These are phyloP conservation scores for Brachyalestes nurse DNA, from an alignment of 2,797 vertebrate genomes.

Conservation along the genomic window DNA sequence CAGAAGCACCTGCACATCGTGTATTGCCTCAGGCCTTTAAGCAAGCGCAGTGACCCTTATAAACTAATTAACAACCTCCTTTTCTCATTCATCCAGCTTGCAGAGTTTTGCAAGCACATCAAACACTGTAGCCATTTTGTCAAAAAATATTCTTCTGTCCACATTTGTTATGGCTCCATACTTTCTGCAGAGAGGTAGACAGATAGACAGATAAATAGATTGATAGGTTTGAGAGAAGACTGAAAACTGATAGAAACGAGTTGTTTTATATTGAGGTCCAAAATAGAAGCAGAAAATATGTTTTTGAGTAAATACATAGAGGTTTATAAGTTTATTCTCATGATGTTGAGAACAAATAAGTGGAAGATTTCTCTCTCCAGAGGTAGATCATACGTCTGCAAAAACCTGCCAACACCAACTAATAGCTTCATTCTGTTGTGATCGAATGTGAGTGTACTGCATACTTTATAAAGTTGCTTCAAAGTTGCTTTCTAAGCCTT, in stretches of 20 bases:
- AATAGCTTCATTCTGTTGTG: neutral
- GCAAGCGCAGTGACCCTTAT: slow-evolving; percentile 60
- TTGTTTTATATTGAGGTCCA: neutral
- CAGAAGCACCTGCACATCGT: slow-evolving; percentile 58
- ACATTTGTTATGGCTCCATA: neutral
- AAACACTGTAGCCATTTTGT: neutral
- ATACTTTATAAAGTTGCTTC: too few relatives aligned
- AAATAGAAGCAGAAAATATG: neutral
- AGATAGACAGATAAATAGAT: too few relatives aligned
- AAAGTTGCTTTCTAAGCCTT: too few relatives aligned
- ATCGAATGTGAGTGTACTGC: neutral
- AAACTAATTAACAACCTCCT: slow-evolving; percentile 65
- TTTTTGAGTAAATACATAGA: neutral
- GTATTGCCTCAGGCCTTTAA: slow-evolving; percentile 52
- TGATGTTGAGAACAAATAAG: too few relatives aligned
- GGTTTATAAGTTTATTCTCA: neutral
- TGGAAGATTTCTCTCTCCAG: too few relatives aligned
- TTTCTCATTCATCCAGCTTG: slow-evolving; percentile 53
- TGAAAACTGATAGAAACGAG: neutral
- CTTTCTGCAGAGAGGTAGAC: neutral
- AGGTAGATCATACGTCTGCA: too few relatives aligned
- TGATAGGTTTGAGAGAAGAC: neutral
- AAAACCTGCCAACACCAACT: neutral
- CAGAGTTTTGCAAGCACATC: slow-evolving; percentile 17
- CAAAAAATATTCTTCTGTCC: neutral